Percentiles rank a stretch among this genome's conserved stretches.
Evolutionary conservation across 2,888 invertebrate species (phyloP).

Genomic region (Glyphotaelius pellucidus): DNA sequence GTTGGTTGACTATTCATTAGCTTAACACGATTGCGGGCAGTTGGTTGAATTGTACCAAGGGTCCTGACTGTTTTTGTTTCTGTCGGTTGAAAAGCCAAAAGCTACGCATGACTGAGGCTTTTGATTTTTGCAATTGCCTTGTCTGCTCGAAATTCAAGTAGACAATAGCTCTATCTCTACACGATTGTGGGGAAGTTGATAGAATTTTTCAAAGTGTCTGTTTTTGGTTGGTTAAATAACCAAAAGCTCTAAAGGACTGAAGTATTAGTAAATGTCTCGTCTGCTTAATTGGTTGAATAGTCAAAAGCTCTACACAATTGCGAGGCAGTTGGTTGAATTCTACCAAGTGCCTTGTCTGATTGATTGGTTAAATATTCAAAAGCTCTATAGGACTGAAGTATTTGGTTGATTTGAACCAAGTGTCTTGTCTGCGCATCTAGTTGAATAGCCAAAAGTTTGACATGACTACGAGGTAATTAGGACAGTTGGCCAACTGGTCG

Average conservation of each 20-base stretch:
- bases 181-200: no score
- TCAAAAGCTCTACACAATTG: neutral
- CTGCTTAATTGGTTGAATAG: neutral
- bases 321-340: neutral
- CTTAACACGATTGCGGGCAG: no score
- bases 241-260: neutral
- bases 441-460: neutral
- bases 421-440: neutral
- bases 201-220: no score
- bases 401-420: neutral
- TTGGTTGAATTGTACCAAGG: no score
- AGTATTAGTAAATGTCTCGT: neutral
- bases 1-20: no score
- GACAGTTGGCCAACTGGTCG: neutral
- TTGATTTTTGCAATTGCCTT: no score
- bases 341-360: neutral
- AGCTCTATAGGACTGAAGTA: neutral
- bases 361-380: neutral
- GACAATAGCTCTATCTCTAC: no score
- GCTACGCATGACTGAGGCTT: no score
- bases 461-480: neutral
- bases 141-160: no score
- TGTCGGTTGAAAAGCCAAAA: no score
- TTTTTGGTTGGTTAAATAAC: no score
- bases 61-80: no score